A percentile compares a stretch with the other conserved stretches of the same genome.
Evolutionary conservation across 2,113 vertebrate species (phyloP).

Genomic region (Solenodon paradoxus): DNA sequence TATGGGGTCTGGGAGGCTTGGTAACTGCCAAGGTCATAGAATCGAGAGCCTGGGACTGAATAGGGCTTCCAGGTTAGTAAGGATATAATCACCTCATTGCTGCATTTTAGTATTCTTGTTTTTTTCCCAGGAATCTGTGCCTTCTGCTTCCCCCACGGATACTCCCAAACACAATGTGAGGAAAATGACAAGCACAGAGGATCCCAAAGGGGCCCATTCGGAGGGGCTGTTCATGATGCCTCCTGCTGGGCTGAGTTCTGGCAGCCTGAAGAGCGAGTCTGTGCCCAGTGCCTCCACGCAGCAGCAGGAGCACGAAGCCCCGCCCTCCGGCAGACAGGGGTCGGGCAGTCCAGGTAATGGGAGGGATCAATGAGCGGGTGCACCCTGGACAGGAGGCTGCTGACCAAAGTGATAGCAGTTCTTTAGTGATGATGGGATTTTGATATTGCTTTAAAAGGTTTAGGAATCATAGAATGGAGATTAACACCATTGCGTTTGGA

Average conservation of each 20-base stretch:
- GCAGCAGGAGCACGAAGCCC: conserved; percentile 68
- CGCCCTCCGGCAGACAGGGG: conserved; percentile 29
- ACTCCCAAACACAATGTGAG: conserved; percentile 76
- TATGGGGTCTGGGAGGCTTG: background rate
- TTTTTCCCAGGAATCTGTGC: conserved; percentile 86
- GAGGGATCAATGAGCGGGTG: background rate
- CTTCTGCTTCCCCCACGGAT: conserved; percentile 78
- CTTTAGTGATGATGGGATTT: background rate
- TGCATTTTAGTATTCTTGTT: conserved; percentile 36
- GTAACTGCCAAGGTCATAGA: background rate
- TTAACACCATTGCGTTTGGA: too few species aligned
- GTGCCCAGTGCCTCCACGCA: conserved; percentile 66
- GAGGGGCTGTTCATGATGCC: conserved; percentile 78
- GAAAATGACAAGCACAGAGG: conserved; percentile 72
- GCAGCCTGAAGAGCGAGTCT: conserved; percentile 71
- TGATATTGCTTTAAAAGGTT: background rate
- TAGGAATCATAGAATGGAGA: background rate
- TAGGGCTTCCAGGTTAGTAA: background rate
- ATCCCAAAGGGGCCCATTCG: conserved; percentile 37
- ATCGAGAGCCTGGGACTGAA: background rate
- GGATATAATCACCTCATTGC: background rate
- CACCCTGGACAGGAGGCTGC: background rate
- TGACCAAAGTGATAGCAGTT: background rate
- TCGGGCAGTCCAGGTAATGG: conserved; percentile 82
- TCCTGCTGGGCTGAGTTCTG: conserved; percentile 53